Evolutionary conservation across 2,113 vertebrate species (phyloP), one percentile per base, ranked within the genome.

Genomic region (Romanogobio albipinnatus): DNA sequence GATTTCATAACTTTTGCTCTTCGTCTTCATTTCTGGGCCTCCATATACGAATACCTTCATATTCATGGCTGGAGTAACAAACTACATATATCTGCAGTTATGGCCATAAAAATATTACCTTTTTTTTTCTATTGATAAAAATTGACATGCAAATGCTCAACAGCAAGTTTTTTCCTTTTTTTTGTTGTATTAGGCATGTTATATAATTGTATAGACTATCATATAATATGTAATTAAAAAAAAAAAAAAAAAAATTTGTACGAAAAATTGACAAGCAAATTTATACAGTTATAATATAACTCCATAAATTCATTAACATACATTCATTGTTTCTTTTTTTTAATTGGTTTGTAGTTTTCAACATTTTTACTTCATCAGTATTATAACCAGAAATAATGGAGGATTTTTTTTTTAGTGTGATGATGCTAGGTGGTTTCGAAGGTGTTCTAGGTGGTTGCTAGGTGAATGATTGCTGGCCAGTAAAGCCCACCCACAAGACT

Each of bases 11-110:
- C 56, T 22, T 3, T 85, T 83, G 82, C 24, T 33, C 36, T 70
- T 22, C 15, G 3, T 81, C 56, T 78, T 81, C 85, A 75, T 86
- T 6, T 61, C 77, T 59, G 49, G 5, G 47, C 24, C 87, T 89
- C 36, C 82, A 89, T 89, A 91, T 92, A 85, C 90, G 88, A 90
- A 89, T 88, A 84, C 39, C 88, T 89, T 45, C 90, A 84, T 91
- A 76, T 77, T 61, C 51, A 45, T 70, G 47, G 22, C 59, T 29
- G 62, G 4, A 64, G 43, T 26, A 80, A 19, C 49, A 24, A 26
- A 43, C 36, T 80, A 45, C 13, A 45, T 24, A 80, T 47, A 14
- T 78, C n/a, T 80, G n/a, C n/a, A 49, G 1, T 80, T 80, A 62
- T 45, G 5, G 14, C 24, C 14, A 29, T 51, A 6, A 26, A 51